Conservation (phyloP, 2,797 vertebrate genomes). For the Centroberyx gerrardi region DNA sequence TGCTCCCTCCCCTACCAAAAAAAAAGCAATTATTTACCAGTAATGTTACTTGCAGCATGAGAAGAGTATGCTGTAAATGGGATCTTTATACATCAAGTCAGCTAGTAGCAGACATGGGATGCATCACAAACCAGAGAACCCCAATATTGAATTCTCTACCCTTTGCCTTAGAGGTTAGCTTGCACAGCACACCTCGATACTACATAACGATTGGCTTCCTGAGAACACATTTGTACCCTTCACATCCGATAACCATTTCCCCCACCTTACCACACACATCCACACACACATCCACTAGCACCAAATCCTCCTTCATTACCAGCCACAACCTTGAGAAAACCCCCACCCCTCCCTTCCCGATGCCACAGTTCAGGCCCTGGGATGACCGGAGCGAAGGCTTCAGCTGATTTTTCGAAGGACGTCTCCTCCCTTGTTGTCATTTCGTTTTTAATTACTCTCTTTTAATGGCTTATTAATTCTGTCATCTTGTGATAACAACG, state of each 20-base stretch:
- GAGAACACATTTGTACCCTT: slow-evolving; percentile 21
- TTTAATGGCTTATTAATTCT: slow-evolving; percentile 75
- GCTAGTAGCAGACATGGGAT: slow-evolving; percentile 11
- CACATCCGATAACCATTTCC: slow-evolving; percentile 8
- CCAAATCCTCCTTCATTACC: not conserved
- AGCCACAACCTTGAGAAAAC: slow-evolving; percentile 35
- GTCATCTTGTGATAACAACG: slow-evolving; percentile 73
- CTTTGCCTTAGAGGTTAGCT: slow-evolving; percentile 1
- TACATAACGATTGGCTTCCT: slow-evolving; percentile 7
- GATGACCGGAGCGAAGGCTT: not conserved
- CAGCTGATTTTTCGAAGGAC: slow-evolving; percentile 32
- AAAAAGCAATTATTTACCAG: not conserved
- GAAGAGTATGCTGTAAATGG: not conserved
- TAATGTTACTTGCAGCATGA: not conserved
- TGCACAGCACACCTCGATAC: slow-evolving; percentile 1
- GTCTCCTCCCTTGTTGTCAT: slow-evolving; percentile 43
- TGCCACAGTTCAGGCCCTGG: slow-evolving; percentile 8
- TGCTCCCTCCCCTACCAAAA: not conserved
- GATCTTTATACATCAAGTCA: too few relatives aligned
- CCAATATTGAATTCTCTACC: slow-evolving; percentile 15
- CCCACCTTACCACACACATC: slow-evolving; percentile 10
- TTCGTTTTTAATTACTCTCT: slow-evolving; percentile 64
- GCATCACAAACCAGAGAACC: slow-evolving; percentile 19
- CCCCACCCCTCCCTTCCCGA: not conserved
- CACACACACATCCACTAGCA: not conserved